A percentile compares a stretch with the other conserved stretches of the same genome.
phyloP scores from a whole-genome alignment of 2,888 invertebrate species.

The Cabera pusaria region DNA sequence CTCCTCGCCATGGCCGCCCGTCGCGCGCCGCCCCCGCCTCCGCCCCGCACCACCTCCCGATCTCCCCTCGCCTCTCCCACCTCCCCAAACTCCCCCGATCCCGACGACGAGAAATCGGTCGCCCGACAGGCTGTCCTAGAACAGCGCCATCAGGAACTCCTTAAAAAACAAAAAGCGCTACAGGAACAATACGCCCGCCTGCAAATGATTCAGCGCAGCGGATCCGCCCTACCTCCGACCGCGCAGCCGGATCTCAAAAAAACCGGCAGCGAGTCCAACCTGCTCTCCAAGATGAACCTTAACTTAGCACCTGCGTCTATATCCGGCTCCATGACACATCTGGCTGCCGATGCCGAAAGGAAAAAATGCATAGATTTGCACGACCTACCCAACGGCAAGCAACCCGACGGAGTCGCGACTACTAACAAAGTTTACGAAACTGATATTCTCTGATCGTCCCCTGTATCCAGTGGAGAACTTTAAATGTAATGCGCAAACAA shows the following conservation, averaged over 20 bases:
- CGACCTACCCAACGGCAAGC: constrained; percentile 27
- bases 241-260: constrained; percentile 90
- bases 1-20: constrained; percentile 88
- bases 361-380: constrained; percentile 31
- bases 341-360: constrained; percentile 49
- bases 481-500: too few species aligned
- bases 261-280: constrained; percentile 94
- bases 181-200: constrained; percentile 96
- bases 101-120: constrained; percentile 40
- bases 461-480: too few species aligned
- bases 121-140: constrained; percentile 90
- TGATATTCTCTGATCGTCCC: constrained; percentile 96
- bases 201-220: constrained; percentile 93
- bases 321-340: constrained; percentile 72
- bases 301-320: constrained; percentile 80
- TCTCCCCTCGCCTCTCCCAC: constrained; percentile 94
- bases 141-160: constrained; percentile 93
- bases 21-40: constrained; percentile 93
- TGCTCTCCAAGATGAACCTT: constrained; percentile 92
- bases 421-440: constrained; percentile 95
- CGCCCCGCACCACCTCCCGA: constrained; percentile 94
- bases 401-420: constrained; percentile 72
- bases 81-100: constrained; percentile 81
- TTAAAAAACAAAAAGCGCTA: constrained; percentile 93
- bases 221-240: constrained; percentile 84